Percentiles rank a stretch among this genome's conserved stretches.
Evolutionary conservation across 2,113 vertebrate species (phyloP).

Genomic region (Cyprinodon tularosa): DNA sequence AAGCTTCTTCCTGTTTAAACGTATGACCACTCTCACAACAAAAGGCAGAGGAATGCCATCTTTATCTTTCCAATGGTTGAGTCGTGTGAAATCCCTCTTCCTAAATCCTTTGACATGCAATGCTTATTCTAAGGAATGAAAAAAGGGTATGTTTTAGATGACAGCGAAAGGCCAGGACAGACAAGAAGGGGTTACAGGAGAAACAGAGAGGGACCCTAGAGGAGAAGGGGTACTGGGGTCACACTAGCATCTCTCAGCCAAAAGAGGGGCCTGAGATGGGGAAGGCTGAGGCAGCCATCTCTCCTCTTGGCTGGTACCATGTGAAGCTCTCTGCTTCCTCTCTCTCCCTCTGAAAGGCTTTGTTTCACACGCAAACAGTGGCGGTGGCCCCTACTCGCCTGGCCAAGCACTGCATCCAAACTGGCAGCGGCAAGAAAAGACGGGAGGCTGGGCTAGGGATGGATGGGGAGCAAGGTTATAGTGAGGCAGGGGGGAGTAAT

Average conservation of each 20-base stretch:
- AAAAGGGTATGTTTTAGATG: conserved; percentile 48
- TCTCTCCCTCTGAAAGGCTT: conserved; percentile 78
- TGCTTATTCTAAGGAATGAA: conserved; percentile 46
- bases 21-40: conserved; percentile 66
- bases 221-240: conserved; percentile 65
- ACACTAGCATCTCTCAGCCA: conserved; percentile 66
- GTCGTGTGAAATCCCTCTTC: conserved; percentile 76
- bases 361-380: conserved; percentile 81
- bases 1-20: conserved; percentile 74
- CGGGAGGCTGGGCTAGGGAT: conserved; percentile 40
- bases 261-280: conserved; percentile 70
- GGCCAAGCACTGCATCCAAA: conserved; percentile 76
- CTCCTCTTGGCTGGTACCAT: conserved; percentile 79
- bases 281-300: conserved; percentile 65
- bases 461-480: conserved; percentile 56
- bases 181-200: conserved; percentile 68
- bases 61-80: conserved; percentile 57
- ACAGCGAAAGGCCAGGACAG: conserved; percentile 42
- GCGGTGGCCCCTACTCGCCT: conserved; percentile 74
- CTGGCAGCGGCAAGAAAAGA: conserved; percentile 68
- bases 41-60: conserved; percentile 70
- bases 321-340: conserved; percentile 83
- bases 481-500: conserved; percentile 46
- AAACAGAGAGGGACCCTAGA: conserved; percentile 59
- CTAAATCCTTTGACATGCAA: conserved; percentile 66